Base-by-base conservation (phyloP, 2,797 vertebrate genomes). In the Periophthalmus magnuspinnatus region DNA sequence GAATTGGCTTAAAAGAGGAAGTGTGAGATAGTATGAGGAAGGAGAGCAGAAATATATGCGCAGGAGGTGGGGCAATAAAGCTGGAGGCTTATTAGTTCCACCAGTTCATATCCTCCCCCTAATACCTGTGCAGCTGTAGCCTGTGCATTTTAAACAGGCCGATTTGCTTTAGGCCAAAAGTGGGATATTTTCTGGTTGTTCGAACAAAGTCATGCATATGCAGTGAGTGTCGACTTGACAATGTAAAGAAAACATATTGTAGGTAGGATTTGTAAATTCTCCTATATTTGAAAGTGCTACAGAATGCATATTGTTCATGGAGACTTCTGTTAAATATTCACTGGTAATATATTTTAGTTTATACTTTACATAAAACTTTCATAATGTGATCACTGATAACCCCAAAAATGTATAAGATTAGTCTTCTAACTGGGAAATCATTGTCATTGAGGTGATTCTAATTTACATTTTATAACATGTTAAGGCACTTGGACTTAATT, bases 51-150 rank as follows among this genome's bases (percentile, higher is more conserved):
- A 72, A 61, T 69, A 24, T 66, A 41, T 54, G 41, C 32, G 9
- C 28, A 28, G 69, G 77, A 68, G 70, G 33, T 82, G 24, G 76
- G 61, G 74, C 68, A 81, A 81, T 72, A 67, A 28, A 74, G 86
- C 79, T 88, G 76, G 82, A 73, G 82, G 75, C 84, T 89, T 88
- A 92, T 93, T 93, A 93, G 92, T 91, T 92, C 90, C 90, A 90
- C 80, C 84, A 88, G 82, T 90, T 92, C 77, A 84, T 89, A 90
- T 89, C 82, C 84, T 89, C 83, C 81, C 81, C 80, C 74, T 89
- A 90, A 90, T 91, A 92, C 88, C 88, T 89, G 81, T 34, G 33
- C 79, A 65, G 74, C 52, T 80, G 80, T 84, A 75, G 82, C 67
- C 79, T 79, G 77, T 90, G 90, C 88, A 91, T 92, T 83, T 90